These are phyloP conservation scores for Lagopus muta DNA, from an alignment of 2,113 vertebrate species.

Conservation along the genomic window DNA sequence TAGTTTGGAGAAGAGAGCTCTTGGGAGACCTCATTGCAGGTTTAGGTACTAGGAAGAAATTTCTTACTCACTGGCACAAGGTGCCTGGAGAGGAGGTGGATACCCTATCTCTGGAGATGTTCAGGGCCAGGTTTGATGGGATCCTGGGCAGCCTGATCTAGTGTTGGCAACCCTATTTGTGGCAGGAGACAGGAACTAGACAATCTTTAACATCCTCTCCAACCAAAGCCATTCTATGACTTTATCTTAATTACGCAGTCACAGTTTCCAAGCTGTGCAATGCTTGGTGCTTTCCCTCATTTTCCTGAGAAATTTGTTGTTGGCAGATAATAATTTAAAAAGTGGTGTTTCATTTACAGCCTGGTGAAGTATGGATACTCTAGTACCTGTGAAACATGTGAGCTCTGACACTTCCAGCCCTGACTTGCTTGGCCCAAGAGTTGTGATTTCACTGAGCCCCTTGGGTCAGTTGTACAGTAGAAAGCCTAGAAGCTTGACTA, in stretches of 20 bases:
- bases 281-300: not conserved
- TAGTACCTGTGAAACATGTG: not conserved
- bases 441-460: not conserved
- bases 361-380: not conserved
- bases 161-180: too few species aligned
- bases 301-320: not conserved
- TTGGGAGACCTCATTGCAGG: too few species aligned
- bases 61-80: too few species aligned
- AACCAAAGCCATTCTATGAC: too few species aligned
- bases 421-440: not conserved
- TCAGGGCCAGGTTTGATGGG: too few species aligned
- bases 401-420: not conserved
- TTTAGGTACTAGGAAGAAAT: too few species aligned
- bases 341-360: not conserved
- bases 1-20: too few species aligned
- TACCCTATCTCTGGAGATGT: too few species aligned
- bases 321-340: not conserved
- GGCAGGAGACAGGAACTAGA: too few species aligned
- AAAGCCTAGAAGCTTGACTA: not conserved
- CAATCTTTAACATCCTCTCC: too few species aligned
- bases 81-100: too few species aligned
- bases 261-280: not conserved
- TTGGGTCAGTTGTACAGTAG: not conserved
- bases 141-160: too few species aligned
- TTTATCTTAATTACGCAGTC: not conserved